Evolutionary conservation across 2,888 invertebrate genomes (phyloP).

Genomic region (Cantharis rustica): DNA sequence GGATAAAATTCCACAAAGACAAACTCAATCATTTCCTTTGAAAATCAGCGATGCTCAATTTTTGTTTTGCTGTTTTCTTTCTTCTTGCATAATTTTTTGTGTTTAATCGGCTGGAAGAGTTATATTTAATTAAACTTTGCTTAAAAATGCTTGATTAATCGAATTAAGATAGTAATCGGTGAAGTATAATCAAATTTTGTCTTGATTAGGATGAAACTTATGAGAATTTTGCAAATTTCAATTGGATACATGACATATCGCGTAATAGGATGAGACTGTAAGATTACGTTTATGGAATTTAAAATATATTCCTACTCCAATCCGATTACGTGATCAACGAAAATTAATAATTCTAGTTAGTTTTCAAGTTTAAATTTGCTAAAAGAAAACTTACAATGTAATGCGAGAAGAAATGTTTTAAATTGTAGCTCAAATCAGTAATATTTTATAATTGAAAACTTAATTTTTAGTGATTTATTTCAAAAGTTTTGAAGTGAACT

Average conservation of each 20-base stretch:
- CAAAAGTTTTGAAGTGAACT: no score
- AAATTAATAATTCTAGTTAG: neutral
- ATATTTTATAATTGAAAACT: no score
- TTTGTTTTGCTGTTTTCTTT: neutral
- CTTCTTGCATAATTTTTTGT: neutral
- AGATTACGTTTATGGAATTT: neutral
- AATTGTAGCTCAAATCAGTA: neutral
- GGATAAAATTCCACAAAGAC: neutral
- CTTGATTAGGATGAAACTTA: neutral
- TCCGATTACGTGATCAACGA: neutral
- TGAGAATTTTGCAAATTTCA: neutral
- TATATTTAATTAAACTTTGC: neutral
- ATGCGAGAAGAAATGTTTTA: neutral
- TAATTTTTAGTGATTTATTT: no score
- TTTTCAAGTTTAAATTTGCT: neutral
- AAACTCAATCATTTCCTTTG: neutral
- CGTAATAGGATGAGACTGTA: neutral
- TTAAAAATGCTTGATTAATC: neutral
- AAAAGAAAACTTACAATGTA: neutral
- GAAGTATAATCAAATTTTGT: neutral
- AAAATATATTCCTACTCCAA: neutral
- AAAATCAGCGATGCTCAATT: neutral
- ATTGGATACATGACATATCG: neutral
- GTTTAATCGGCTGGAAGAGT: neutral
- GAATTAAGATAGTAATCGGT: neutral